Evolutionary conservation across 2,888 invertebrate genomes (phyloP).

Genomic region (Volucella inflata): DNA sequence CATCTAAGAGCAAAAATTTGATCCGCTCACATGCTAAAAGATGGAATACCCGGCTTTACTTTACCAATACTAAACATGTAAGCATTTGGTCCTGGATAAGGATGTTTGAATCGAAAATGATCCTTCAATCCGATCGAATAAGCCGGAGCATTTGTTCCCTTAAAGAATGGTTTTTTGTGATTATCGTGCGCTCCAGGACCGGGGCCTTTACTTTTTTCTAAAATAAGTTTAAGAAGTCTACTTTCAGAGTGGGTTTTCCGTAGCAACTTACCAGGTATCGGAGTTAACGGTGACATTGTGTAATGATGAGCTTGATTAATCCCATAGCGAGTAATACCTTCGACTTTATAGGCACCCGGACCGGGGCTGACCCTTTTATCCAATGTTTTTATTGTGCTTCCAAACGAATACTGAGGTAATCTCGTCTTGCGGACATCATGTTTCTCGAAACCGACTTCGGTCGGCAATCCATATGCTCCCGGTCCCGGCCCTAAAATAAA

Average conservation of each 20-base stretch:
- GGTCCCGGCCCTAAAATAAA: constrained; percentile 58
- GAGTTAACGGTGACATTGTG: constrained; percentile 13
- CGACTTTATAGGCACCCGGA: constrained; percentile 80
- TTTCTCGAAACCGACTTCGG: constrained; percentile 85
- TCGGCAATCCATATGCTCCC: constrained; percentile 85
- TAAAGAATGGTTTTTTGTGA: constrained; percentile 78
- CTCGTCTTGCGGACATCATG: constrained; percentile 85
- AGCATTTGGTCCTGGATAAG: constrained; percentile 81
- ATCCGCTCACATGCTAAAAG: constrained; percentile 80
- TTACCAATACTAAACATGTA: constrained; percentile 78
- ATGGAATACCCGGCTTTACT: constrained; percentile 76
- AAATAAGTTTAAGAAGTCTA: neutral
- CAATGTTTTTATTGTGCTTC: constrained; percentile 72
- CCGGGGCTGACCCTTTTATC: constrained; percentile 79
- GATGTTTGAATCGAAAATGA: constrained; percentile 74
- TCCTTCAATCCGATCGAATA: constrained; percentile 85
- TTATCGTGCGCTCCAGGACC: constrained; percentile 81
- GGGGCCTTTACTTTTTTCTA: constrained; percentile 77
- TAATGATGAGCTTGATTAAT: constrained; percentile 63
- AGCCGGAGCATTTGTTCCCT: constrained; percentile 82
- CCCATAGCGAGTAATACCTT: constrained; percentile 80
- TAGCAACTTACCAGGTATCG: neutral
- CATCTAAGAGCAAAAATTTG: neutral
- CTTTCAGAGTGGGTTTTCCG: neutral
- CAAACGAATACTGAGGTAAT: constrained; percentile 83